Evolutionary conservation across 1,140 invertebrate genomes (phyloP).

Genomic region (Habropoda laboriosa): DNA sequence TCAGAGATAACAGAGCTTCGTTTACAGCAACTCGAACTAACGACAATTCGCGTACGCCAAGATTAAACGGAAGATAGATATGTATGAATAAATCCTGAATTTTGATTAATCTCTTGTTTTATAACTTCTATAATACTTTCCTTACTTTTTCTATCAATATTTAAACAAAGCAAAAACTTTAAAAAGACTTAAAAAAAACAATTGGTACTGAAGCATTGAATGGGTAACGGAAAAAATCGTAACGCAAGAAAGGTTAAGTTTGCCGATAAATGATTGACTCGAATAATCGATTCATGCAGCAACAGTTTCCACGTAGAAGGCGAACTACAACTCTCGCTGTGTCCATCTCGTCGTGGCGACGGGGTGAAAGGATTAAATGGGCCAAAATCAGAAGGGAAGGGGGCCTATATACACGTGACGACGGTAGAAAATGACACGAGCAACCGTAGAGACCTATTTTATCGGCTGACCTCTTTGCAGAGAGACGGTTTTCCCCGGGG

Average conservation of each 20-base stretch:
- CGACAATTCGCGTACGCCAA: background rate
- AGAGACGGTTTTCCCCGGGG: background rate
- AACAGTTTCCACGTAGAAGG: slow-evolving; percentile 30
- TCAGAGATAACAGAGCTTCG: background rate
- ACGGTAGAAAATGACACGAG: slow-evolving; percentile 31
- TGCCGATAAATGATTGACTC: background rate
- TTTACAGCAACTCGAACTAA: too few relatives aligned
- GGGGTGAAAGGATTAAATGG: slow-evolving; percentile 58
- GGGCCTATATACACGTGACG: too few relatives aligned
- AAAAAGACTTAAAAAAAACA: too few relatives aligned
- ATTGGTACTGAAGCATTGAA: too few relatives aligned
- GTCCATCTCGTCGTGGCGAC: slow-evolving; percentile 4
- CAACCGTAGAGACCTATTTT: background rate
- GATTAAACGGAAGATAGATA: background rate
- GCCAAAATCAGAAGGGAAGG: background rate
- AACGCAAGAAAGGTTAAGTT: too few relatives aligned
- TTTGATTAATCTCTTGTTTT: too few relatives aligned
- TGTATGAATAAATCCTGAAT: too few relatives aligned
- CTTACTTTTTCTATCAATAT: too few relatives aligned
- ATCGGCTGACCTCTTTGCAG: slow-evolving; percentile 2
- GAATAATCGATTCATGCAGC: slow-evolving; percentile 13
- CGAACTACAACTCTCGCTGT: slow-evolving; percentile 1
- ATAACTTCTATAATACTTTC: too few relatives aligned
- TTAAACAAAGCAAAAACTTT: too few relatives aligned
- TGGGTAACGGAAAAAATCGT: too few relatives aligned